Evolutionary conservation across 1,140 invertebrate species (phyloP).

Genomic region (Pteromalus puparum): DNA sequence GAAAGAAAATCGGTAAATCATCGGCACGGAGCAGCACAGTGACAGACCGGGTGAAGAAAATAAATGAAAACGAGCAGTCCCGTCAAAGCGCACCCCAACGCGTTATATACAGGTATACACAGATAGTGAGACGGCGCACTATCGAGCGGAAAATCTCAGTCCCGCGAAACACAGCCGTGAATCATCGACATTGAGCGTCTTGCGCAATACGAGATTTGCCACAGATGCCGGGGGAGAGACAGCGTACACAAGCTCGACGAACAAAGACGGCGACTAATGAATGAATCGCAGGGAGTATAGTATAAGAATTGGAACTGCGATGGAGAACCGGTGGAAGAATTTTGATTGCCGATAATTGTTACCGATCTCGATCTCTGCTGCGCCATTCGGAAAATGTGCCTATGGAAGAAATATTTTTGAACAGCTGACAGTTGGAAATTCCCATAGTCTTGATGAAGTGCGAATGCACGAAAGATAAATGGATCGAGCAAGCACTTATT

Average conservation of each 20-base stretch:
- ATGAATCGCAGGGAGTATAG: not conserved
- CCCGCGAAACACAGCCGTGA: not conserved
- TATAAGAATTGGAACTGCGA: not conserved
- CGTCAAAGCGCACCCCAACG: not conserved
- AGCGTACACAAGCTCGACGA: not conserved
- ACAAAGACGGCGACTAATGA: not conserved
- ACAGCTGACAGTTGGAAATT: not conserved
- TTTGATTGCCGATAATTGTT: not conserved
- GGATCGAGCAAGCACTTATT: not conserved
- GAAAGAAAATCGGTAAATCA: not conserved
- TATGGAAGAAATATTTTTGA: not conserved
- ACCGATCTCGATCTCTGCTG: not conserved
- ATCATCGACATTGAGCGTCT: not conserved
- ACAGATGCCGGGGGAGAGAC: not conserved
- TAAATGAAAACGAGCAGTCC: not conserved
- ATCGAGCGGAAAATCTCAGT: not conserved
- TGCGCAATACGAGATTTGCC: not conserved
- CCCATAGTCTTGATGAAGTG: too few relatives aligned
- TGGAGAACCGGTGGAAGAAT: not conserved
- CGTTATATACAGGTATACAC: not conserved
- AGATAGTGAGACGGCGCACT: not conserved
- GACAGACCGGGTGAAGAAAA: not conserved
- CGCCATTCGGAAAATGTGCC: not conserved
- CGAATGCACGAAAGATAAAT: not conserved
- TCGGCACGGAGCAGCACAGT: not conserved